Evolutionary conservation across 1,140 invertebrate genomes (phyloP), one percentile per base, ranked within the genome.

Genomic region (Lysiphlebus fabarum): DNA sequence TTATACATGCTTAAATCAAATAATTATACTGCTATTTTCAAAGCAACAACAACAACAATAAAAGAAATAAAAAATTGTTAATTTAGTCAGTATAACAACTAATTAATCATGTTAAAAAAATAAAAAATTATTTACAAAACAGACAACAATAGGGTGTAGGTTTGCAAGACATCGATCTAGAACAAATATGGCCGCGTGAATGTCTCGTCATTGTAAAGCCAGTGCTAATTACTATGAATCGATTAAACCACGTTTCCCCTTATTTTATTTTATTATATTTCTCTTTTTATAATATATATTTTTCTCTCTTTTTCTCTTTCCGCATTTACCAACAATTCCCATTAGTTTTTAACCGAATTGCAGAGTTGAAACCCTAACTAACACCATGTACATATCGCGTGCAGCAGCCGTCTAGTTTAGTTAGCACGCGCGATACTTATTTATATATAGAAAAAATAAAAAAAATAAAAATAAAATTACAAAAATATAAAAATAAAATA

Each of bases 221-320:
- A 62, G 66, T 70, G 69, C 71, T 77, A 78, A 78, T 76, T 72
- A 77, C 72, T 67, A 62, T 40, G 48, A 67, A 77, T 77, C 75
- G 76, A 78, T 72, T 67, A 67, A 58, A 26, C 55, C 53, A 12
- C 63, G 40, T 26, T 59, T 61, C 51, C 40, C 53, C 38, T 58
- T 48, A 14, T 5, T 33, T 42, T 50, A 9, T 42, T 17, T 26
- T 5, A 4, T 17, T 7, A 5, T 54, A 33, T 6, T 6, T 34
- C n/a, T n/a, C n/a, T n/a, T 54, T 11, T 36, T 33, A 34, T 36
- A n/a, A 34, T 11, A 50, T n/a, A n/a, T n/a, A n/a, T 26, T 17
- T 26, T 4, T 26, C 17, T 26, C 17, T 26, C 17, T 26, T 26
- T 26, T 4, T 26, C 17, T 26, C 17, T 26, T 4, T 26, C 4